These are phyloP conservation scores for Paramormyrops kingsleyae DNA, from an alignment of 2,113 vertebrate genomes.

Conservation along the genomic window DNA sequence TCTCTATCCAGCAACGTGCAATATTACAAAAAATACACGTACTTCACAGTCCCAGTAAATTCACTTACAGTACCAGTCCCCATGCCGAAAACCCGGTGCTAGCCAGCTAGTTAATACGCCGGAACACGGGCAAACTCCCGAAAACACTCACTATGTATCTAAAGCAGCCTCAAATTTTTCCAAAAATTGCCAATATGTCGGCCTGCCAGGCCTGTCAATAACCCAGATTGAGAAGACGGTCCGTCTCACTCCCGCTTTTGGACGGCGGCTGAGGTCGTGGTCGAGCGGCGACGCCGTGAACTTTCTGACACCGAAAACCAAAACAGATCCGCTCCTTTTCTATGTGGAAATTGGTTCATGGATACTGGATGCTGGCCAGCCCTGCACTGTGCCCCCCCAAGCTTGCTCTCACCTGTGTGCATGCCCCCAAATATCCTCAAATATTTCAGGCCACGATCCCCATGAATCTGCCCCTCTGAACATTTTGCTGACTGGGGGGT, in stretches of 20 bases:
- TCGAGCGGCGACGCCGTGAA: background rate
- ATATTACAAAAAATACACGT: background rate
- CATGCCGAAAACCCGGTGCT: constrained; percentile 28
- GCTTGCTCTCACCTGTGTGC: background rate
- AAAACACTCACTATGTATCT: background rate
- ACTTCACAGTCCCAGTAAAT: background rate
- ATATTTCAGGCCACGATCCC: background rate
- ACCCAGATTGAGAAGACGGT: background rate
- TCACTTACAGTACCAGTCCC: constrained; percentile 47
- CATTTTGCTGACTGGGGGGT: no score
- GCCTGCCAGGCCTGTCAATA: background rate
- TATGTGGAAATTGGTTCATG: constrained; percentile 38
- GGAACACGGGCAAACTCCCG: background rate
- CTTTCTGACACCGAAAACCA: constrained; percentile 27
- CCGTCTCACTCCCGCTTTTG: background rate
- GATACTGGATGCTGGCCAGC: background rate
- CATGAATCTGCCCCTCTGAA: background rate
- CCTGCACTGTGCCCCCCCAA: background rate
- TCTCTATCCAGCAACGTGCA: background rate
- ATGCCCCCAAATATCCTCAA: background rate
- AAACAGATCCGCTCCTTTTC: constrained; percentile 21
- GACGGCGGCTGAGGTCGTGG: constrained; percentile 2
- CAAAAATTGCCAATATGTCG: background rate
- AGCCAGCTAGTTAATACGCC: constrained; percentile 20
- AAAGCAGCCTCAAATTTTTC: background rate